Base-by-base conservation (phyloP, 1,140 invertebrate species). In the Zaprionus inermis region DNA sequence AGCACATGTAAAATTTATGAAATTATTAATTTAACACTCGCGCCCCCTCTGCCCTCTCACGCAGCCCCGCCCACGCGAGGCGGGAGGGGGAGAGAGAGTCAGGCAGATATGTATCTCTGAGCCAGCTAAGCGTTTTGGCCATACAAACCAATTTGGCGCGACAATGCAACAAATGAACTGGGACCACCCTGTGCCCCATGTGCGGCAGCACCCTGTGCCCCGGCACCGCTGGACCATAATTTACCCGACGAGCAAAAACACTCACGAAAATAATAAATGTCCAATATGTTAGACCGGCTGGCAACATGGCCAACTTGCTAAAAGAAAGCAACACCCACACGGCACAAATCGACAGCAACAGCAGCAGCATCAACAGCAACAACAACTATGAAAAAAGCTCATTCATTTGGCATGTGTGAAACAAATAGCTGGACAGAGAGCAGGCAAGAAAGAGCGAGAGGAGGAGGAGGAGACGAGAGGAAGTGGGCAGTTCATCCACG, bases 1-100 rank as follows among this genome's bases (percentile, higher is more conserved):
- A 91, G 82, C 90, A 91, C 83, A 90, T 91, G 83, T 90, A 90
- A 91, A 91, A 90, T 91, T 91, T 86, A 91, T 91, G 90, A 81
- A 91, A 91, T 91, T 91, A 91, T 88, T 91, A 86, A 86, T 86
- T 86, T 86, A 86, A 86, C 83, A 86, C 83, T 78, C 83, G 68
- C 60, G 60, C 24, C 24, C 24, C 24, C 24, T 28, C 24, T 28
- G 24, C 24, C 24, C 83, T 83, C 83, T 78, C 83, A 65, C 60
- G 56, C 78, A 59, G 56, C 65, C 44, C 63, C 49, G 36, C 16
- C 46, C 1, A 44, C 22, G 18, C 14, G 5, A 18, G n/a, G 16
- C 18, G 44, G n/a, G n/a, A 3, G 7, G 0, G n/a, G 11, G 44
- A 9, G 44, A 46, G 41, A 7, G 16, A 16, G 44, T 6, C 44